Evolutionary conservation across 2,888 invertebrate genomes (phyloP).

Genomic region (Oscheius sp.): DNA sequence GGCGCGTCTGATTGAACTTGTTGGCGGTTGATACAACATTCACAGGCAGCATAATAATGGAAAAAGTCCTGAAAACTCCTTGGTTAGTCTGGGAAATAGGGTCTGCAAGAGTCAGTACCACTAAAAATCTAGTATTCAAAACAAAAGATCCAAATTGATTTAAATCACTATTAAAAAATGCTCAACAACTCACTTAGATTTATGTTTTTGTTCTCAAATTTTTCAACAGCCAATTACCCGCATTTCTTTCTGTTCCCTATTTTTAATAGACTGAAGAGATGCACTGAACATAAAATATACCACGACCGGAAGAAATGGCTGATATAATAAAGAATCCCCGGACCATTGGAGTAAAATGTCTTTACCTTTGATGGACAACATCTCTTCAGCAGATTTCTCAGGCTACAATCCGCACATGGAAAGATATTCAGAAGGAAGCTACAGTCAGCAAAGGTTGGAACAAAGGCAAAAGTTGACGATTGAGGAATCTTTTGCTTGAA

Average conservation of each 20-base stretch:
- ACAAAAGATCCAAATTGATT: not conserved
- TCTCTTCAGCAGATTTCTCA: conserved; percentile 4
- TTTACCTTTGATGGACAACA: conserved; percentile 19
- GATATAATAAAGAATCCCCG: no score
- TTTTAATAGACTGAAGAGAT: no score
- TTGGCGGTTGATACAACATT: conserved; percentile 18
- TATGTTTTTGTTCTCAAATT: no score
- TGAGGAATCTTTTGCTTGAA: conserved; percentile 15
- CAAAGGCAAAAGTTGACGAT: no score
- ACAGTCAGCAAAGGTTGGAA: conserved; percentile 26
- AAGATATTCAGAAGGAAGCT: not conserved
- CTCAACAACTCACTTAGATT: no score
- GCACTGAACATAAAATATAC: no score
- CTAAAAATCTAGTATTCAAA: no score
- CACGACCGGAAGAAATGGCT: no score
- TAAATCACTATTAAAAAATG: not conserved
- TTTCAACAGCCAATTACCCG: no score
- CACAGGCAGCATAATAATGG: conserved; percentile 10
- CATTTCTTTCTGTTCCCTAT: not conserved
- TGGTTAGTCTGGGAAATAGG: no score
- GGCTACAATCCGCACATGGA: conserved; percentile 28
- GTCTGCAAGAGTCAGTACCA: no score
- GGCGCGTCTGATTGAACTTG: conserved; percentile 15
- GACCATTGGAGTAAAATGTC: no score
- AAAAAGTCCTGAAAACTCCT: conserved; percentile 6